These are phyloP conservation scores for Urocynchramus pylzowi DNA, from an alignment of 2,113 vertebrate species.

Conservation along the genomic window DNA sequence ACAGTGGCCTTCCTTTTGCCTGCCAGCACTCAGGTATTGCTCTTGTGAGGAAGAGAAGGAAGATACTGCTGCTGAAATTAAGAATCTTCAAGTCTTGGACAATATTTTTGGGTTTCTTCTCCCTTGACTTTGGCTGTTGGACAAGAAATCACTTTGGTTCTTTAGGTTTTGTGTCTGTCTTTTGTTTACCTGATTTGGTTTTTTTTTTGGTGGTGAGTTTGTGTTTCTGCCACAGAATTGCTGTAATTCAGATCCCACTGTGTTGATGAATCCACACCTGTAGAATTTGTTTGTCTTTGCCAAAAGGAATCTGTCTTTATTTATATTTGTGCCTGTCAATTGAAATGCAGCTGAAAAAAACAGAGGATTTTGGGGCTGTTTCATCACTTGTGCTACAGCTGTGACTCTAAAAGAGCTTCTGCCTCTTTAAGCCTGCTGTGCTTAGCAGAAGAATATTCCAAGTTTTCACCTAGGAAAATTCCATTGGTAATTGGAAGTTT, in stretches of 20 bases:
- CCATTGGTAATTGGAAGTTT: slow-evolving; percentile 53
- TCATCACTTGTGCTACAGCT: neutral
- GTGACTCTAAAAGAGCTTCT: neutral
- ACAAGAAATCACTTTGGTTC: neutral
- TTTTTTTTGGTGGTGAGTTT: neutral
- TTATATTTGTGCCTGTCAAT: neutral
- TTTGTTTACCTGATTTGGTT: no score
- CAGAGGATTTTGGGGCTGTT: neutral
- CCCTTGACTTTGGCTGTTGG: neutral
- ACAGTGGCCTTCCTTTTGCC: neutral
- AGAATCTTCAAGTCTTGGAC: neutral
- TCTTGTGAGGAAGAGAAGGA: neutral
- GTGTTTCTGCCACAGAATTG: neutral
- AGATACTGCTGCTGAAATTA: neutral
- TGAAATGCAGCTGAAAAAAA: neutral
- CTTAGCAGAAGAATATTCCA: neutral
- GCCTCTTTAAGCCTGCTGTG: neutral
- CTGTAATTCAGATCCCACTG: neutral
- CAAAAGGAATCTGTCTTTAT: neutral
- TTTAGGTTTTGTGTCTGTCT: neutral
- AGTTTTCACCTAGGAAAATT: slow-evolving; percentile 11
- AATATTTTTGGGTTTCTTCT: neutral
- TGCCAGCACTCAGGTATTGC: neutral
- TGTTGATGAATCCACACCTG: neutral
- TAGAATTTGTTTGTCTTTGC: neutral